Base-by-base conservation (phyloP, 2,797 vertebrate genomes). In the Euthynnus affinis region DNA sequence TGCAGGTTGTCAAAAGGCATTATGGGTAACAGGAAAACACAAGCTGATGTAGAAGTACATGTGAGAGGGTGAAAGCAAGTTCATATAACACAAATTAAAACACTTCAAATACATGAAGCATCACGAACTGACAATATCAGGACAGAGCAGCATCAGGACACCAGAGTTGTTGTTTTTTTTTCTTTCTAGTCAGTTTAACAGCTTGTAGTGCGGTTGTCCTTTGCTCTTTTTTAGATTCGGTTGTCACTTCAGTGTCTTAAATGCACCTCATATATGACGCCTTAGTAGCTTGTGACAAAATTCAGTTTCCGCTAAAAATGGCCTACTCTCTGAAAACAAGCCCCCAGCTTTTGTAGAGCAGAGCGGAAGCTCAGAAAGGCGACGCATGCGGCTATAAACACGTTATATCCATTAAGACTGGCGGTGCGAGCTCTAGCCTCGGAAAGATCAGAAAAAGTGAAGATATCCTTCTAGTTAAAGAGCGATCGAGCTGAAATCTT, bases 1-100 rank as follows among this genome's bases (percentile, higher is more conserved):
- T 67, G 42, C 68, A 13, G 27, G 61, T 66, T 88, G 84, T 88
- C 88, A 87, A 20, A 74, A 78, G 13, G 69, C 60, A 84, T 88
- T 74, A 83, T 74, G 51, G 58, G 37, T 46, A 78, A 46, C 22
- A 66, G 63, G 57, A 55, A 74, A 72, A 64, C 70, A 56, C 46
- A 56, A 14, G 49, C 64, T 77, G 71, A 80, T 80, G 73, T 61
- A 48, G 46, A 59, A 32, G 46, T 25, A 23, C 68, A 59, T 55
- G 69, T 25, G n/a, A 25, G 52, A 71, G 67, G 71, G 66, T 76
- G 65, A 83, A 68, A 8, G 37, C 71, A 74, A 86, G 82, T 88
- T 79, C 55, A 79, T 49, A 29, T 32, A 70, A 67, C 51, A 53
- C 44, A 80, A 75, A 71, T 78, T n/a, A 34, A 7, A 69, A 71